Evolutionary conservation across 1,140 invertebrate genomes (phyloP).

Genomic region (Tetragnatha versicolor): DNA sequence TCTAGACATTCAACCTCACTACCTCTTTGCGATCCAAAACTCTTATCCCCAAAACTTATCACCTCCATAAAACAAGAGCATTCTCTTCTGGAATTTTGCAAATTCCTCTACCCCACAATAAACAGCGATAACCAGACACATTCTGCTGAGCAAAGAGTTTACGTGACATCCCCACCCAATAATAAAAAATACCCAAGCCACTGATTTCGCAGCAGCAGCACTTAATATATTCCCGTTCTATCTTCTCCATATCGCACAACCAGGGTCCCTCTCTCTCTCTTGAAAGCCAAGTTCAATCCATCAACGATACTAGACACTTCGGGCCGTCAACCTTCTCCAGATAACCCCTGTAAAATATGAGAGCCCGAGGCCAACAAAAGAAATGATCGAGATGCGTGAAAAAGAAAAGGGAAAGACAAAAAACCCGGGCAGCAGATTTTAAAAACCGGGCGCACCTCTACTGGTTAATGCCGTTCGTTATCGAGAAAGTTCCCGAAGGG

Average conservation of each 20-base stretch:
- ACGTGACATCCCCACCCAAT: too few species aligned
- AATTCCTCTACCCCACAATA: too few species aligned
- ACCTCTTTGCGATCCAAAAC: too few species aligned
- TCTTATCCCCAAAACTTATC: too few species aligned
- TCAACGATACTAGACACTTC: not conserved
- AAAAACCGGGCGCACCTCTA: not conserved
- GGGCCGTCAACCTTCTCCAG: constrained; percentile 16
- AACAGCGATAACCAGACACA: too few species aligned
- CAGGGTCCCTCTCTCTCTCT: not conserved
- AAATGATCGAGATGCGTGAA: not conserved
- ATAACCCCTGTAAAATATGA: constrained; percentile 48
- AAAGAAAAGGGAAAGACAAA: not conserved
- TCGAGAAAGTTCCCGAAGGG: constrained; percentile 30
- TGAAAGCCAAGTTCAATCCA: constrained; percentile 9
- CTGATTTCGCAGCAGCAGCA: not conserved
- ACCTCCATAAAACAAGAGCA: too few species aligned
- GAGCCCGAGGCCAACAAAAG: not conserved
- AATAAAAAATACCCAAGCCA: too few species aligned
- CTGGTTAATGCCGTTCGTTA: constrained; percentile 52
- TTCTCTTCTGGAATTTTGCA: too few species aligned
- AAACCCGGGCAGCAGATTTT: not conserved
- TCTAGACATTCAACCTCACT: too few species aligned
- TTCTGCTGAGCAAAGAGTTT: too few species aligned
- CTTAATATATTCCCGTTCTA: constrained; percentile 12
- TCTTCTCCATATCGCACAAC: not conserved